phyloP scores from a whole-genome alignment of 2,888 invertebrate genomes.

The Tinea trinotella region DNA sequence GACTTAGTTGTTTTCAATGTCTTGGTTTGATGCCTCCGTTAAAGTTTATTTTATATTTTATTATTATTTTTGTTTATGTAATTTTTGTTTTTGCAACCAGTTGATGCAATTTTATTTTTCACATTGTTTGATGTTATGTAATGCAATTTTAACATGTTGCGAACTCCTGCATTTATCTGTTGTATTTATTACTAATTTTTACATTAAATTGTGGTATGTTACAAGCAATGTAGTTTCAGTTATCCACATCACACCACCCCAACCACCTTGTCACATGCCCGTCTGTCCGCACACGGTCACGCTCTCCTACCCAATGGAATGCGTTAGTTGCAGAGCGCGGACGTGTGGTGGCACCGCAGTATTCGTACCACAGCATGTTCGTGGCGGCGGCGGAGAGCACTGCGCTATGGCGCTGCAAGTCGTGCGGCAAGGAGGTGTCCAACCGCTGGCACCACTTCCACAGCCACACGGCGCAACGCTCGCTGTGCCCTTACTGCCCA shows the following conservation, averaged over 20 bases:
- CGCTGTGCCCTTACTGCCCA: constrained; percentile 87
- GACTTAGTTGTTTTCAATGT: constrained; percentile 60
- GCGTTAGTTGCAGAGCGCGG: constrained; percentile 42
- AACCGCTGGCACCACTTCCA: constrained; percentile 92
- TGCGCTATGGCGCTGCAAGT: constrained; percentile 85
- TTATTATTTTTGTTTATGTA: constrained; percentile 70
- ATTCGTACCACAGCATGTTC: constrained; percentile 90
- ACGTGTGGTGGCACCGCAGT: constrained; percentile 36
- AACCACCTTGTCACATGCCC: constrained; percentile 30
- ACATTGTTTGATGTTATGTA: constrained; percentile 74
- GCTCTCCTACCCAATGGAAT: constrained; percentile 23
- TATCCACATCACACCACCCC: constrained; percentile 51
- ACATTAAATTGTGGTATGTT: constrained; percentile 82
- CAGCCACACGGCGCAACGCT: constrained; percentile 85
- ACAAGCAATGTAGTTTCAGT: constrained; percentile 72
- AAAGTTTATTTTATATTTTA: constrained; percentile 56
- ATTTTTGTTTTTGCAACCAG: constrained; percentile 71
- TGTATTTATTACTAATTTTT: constrained; percentile 80
- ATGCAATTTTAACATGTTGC: constrained; percentile 73
- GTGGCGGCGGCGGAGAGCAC: constrained; percentile 79
- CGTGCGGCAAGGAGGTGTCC: constrained; percentile 88
- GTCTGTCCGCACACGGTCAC: constrained; percentile 32
- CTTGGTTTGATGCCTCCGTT: constrained; percentile 73
- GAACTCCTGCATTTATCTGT: constrained; percentile 78
- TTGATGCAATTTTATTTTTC: constrained; percentile 71